Percentiles rank a stretch among this genome's conserved stretches.
Conservation (phyloP, 2,113 vertebrate genomes). For the Myrmophylax atrothorax region DNA sequence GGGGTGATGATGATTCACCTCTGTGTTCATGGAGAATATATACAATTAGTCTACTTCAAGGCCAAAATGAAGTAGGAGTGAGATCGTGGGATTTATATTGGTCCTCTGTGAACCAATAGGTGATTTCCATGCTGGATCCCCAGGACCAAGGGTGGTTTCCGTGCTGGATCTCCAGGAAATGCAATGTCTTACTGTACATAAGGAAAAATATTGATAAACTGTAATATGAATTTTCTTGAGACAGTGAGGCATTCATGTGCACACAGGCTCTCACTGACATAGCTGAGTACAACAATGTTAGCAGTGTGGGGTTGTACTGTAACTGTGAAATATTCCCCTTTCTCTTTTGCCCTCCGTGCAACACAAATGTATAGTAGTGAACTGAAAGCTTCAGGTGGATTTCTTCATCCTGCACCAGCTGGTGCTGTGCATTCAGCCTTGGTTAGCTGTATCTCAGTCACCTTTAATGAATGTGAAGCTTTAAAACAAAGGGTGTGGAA, state of each 20-base stretch:
- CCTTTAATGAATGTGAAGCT: neutral
- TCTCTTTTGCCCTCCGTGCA: neutral
- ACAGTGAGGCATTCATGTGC: neutral
- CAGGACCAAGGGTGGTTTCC: neutral
- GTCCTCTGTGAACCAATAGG: neutral
- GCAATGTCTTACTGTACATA: neutral
- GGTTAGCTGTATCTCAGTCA: neutral
- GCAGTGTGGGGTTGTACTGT: neutral
- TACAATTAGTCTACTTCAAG: neutral
- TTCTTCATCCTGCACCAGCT: neutral
- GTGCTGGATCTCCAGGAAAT: neutral
- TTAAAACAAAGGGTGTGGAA: neutral
- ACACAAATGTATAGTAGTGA: neutral
- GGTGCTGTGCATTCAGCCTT: neutral
- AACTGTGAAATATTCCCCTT: neutral
- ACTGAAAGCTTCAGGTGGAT: neutral
- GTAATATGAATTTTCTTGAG: neutral
- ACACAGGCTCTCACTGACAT: neutral
- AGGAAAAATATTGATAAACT: neutral
- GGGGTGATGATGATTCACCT: neutral
- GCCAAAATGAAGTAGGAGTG: neutral
- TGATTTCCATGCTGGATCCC: neutral
- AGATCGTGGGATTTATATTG: rapidly evolving
- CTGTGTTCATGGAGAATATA: neutral
- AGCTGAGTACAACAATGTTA: neutral